Base-by-base conservation (phyloP, 1,140 invertebrate species). In the Babylonia areolata region DNA sequence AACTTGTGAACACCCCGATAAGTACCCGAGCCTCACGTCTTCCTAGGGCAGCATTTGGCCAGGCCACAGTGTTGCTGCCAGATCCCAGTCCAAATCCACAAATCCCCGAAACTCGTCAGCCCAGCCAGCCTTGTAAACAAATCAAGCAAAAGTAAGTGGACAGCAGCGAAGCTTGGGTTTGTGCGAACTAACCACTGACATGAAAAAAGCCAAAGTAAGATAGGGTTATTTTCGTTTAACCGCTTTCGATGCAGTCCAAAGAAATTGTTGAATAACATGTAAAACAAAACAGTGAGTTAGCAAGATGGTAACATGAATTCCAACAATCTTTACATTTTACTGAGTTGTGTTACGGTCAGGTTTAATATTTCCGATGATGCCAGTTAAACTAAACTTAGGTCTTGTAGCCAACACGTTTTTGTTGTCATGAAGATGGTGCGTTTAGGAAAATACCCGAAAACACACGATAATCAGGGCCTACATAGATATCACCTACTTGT, bases 191-290 rank as follows among this genome's bases (percentile, higher is more conserved):
- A 64, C 58, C 5, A 23, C 23, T 64, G 58, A 64, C 58, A 64
- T 64, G 58, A 64, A 64, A 64, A 64, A 23, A 64, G 58, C 58
- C 58, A 64, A 64, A 64, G 58, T 64, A 64, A 64, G 58, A 64
- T n/a, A 23, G 15, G 17, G 12, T 64, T 9, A 51, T 51, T 51
- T 51, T 51, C 46, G 46, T 51, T 17, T 9, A 51, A n/a, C n/a
- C n/a, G n/a, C n/a, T n/a, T n/a, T 51, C 46, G 46, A 64, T 64
- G 58, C 17, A 12, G 46, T 51, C 9, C 17, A 51, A 51, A 51
- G 17, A 51, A 17, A 51, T 12, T 51, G 9, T 51, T 17, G 46
- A 51, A 51, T n/a, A n/a, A n/a, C n/a, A n/a, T n/a, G n/a, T n/a
- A n/a, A n/a, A n/a, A n/a, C n/a, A n/a, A n/a, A n/a, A n/a, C n/a